Evolutionary conservation across 1,140 invertebrate species (phyloP).

Genomic region (Brachionus rubens): DNA sequence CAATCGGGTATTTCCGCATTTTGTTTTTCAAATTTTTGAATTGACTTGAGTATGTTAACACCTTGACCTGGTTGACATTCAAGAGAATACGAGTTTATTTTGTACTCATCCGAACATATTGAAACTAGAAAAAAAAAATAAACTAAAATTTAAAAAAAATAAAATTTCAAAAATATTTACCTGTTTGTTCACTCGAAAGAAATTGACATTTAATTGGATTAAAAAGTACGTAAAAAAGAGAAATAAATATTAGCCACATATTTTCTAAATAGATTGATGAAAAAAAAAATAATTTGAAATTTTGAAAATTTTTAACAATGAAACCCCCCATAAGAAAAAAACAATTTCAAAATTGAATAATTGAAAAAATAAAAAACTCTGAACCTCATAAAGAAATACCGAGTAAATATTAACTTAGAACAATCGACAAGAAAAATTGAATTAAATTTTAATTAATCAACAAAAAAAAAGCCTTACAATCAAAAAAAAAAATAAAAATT

Average conservation of each 20-base stretch:
- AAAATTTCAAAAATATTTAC: background rate
- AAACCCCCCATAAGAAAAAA: no score
- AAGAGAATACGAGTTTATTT: slow-evolving; percentile 29
- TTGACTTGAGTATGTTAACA: slow-evolving; percentile 5
- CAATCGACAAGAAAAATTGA: slow-evolving; percentile 19
- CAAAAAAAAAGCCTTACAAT: slow-evolving; percentile 34
- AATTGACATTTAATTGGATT: background rate
- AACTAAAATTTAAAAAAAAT: no score
- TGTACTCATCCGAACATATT: slow-evolving; percentile 39
- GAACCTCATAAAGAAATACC: no score
- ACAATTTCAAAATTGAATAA: no score
- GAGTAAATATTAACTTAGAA: slow-evolving; percentile 43
- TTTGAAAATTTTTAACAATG: no score
- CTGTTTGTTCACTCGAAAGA: background rate
- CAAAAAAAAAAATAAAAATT: no score
- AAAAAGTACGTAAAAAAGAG: background rate
- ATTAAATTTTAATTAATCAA: slow-evolving; percentile 8
- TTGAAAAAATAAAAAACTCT: no score
- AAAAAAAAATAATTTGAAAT: background rate
- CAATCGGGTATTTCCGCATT: slow-evolving; percentile 8
- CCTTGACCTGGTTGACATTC: slow-evolving; percentile 15
- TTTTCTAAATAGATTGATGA: background rate
- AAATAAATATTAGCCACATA: background rate
- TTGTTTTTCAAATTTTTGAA: slow-evolving; percentile 35
- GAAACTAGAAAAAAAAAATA: background rate